Evolutionary conservation across 1,140 invertebrate genomes (phyloP).

Genomic region (Lordiphosa clarofinis): DNA sequence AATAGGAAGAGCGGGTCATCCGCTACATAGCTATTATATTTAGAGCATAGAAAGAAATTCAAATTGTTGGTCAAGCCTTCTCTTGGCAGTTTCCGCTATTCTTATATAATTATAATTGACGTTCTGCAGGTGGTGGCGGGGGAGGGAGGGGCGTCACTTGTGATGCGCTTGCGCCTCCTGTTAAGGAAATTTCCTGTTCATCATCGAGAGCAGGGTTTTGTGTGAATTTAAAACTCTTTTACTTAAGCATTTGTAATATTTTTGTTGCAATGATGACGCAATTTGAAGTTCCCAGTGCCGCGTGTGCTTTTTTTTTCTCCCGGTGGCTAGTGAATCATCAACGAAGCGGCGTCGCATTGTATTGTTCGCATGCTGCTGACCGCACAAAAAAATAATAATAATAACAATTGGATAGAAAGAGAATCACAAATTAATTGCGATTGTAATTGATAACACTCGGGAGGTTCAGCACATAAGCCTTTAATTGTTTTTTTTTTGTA

Average conservation of each 20-base stretch:
- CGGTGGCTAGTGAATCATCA: conserved; percentile 47
- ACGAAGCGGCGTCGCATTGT: conserved; percentile 7
- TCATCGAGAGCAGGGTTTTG: conserved; percentile 43
- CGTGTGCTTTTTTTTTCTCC: conserved; percentile 58
- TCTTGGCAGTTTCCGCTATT: too few species aligned
- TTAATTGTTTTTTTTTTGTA: too few species aligned
- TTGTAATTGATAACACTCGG: too few species aligned
- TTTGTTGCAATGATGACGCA: conserved; percentile 62
- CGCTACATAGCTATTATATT: conserved; percentile 2
- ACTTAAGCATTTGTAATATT: background rate
- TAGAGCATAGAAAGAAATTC: background rate
- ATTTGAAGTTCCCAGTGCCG: conserved; percentile 39
- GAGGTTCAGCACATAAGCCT: too few species aligned
- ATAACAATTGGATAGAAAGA: too few species aligned
- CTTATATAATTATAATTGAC: too few species aligned
- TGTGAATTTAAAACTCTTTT: conserved; percentile 27
- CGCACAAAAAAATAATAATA: too few species aligned
- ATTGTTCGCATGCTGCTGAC: background rate
- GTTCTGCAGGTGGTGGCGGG: too few species aligned
- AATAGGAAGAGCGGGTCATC: background rate
- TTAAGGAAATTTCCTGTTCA: background rate
- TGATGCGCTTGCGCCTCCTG: too few species aligned
- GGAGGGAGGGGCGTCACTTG: too few species aligned
- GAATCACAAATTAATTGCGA: too few species aligned
- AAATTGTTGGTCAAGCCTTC: too few species aligned